Evolutionary conservation across 2,113 vertebrate species (phyloP).

Genomic region (Corythaixoides concolor): DNA sequence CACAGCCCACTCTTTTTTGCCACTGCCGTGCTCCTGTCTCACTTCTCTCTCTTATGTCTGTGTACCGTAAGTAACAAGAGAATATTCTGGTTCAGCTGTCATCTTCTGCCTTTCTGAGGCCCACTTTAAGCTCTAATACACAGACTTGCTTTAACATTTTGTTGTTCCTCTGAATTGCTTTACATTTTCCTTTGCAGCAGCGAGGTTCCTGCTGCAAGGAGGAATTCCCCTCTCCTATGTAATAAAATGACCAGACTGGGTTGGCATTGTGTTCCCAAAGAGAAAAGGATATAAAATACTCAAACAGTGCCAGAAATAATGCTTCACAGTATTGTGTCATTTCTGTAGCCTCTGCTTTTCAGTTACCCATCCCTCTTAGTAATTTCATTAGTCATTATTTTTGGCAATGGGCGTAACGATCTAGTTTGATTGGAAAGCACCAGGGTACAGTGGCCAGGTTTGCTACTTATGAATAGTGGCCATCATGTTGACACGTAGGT

Average conservation of each 20-base stretch:
- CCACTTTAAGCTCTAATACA: background rate
- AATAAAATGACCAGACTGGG: constrained; percentile 5
- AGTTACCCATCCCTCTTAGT: constrained; percentile 56
- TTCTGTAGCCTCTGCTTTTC: constrained; percentile 23
- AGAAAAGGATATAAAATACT: background rate
- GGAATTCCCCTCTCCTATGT: background rate
- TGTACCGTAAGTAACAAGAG: background rate
- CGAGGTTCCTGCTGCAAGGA: background rate
- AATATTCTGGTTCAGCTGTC: background rate
- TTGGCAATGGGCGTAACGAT: constrained; percentile 14
- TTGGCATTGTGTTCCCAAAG: background rate
- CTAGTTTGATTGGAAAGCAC: constrained; percentile 15
- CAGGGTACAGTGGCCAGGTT: background rate
- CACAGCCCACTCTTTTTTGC: background rate
- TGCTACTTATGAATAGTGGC: background rate
- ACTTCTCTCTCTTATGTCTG: background rate
- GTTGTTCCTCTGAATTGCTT: background rate
- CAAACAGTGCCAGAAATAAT: constrained; percentile 7
- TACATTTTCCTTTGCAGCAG: background rate
- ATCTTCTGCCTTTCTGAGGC: background rate
- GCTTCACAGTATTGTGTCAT: constrained; percentile 37
- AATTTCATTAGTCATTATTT: constrained; percentile 58
- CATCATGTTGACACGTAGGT: background rate
- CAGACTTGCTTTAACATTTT: background rate
- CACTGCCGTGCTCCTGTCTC: background rate